Base-by-base conservation (phyloP, 1,140 invertebrate genomes). In the Frieseomelitta varia region DNA sequence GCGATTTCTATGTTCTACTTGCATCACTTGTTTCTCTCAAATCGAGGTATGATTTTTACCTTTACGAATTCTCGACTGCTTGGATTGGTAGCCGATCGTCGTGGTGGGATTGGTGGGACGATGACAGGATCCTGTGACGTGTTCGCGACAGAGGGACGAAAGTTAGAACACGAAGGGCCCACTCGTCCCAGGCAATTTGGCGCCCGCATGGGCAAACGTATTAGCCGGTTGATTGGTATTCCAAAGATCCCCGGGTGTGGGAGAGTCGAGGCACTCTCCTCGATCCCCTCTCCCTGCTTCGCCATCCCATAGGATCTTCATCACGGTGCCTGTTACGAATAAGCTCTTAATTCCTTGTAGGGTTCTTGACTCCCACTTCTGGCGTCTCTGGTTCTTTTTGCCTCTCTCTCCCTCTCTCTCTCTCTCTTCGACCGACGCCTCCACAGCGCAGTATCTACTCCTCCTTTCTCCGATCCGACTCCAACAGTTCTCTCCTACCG, bases 281-380 rank as follows among this genome's bases (percentile, higher is more conserved):
- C 76, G 56, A 63, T 58, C 61, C 78, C 76, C 76, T 58, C 77
- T 78, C 76, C 63, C 63, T 8, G 69, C 68, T 89, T 53, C 83
- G 81, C 79, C 73, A 86, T 90, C 90, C 30, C 92, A 90, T 91
- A 93, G 90, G 90, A 93, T 94, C 93, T 93, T 93, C 93, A 93
- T 93, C 93, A 91, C 91, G 87, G 86, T 90, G 89, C 91, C 92
- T 92, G 91, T 93, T 93, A 93, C 92, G 92, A 93, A 94, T 93
- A 93, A 94, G 92, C 93, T 93, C 92, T 93, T 93, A 93, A 94
- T 94, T 93, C 93, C 92, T 92, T 90, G 87, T 92, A 93, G 93
- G 92, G 92, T 92, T 93, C 92, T 93, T 92, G 91, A 92, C 91
- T 91, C 90, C 91, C 88, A 91, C 84, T 88, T 89, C 85, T 85